A percentile compares a stretch with the other conserved stretches of the same genome.
phyloP scores from a whole-genome alignment of 2,113 vertebrate species.

The Anoura caudifer region DNA sequence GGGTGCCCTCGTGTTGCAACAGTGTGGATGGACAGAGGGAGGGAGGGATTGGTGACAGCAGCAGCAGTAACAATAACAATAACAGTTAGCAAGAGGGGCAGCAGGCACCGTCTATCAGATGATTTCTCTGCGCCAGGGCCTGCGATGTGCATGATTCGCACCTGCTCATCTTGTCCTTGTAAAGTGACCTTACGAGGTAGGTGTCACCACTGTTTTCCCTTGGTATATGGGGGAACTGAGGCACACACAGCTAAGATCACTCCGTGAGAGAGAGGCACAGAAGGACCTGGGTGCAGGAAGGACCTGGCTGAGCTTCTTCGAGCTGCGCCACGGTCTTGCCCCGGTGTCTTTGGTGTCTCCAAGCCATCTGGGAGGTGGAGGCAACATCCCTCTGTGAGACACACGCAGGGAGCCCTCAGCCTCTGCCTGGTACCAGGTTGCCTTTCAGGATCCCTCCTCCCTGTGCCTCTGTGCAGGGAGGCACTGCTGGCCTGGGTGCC shows the following conservation, averaged over 20 bases:
- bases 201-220: background rate
- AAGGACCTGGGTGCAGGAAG: background rate
- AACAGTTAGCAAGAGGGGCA: fast-evolving
- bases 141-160: fast-evolving
- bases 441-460: background rate
- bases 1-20: background rate
- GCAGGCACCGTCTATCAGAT: fast-evolving
- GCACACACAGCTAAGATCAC: background rate
- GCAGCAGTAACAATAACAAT: too few relatives aligned
- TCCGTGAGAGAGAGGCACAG: background rate
- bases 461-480: background rate
- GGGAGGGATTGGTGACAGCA: fast-evolving
- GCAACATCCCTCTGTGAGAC: fast-evolving
- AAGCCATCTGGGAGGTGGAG: background rate
- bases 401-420: background rate
- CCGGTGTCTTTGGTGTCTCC: background rate
- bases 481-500: background rate
- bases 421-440: fast-evolving
- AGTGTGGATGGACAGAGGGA: background rate
- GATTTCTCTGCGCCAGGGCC: background rate
- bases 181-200: fast-evolving
- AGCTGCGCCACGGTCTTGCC: too few relatives aligned
- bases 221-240: background rate
- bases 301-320: background rate
- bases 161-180: fast-evolving